A percentile compares a stretch with the other conserved stretches of the same genome.
phyloP scores from a whole-genome alignment of 2,113 vertebrate genomes.

The human region GRCh38 chr16:78958501-78959000 shows the following conservation, averaged over 20 bases:
- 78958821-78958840: neutral
- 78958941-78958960: neutral
- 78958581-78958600: neutral
- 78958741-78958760: neutral
- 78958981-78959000: neutral
- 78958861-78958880: neutral
- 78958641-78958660: neutral
- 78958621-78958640: neutral
- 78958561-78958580: slow-evolving; percentile 13
- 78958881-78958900: neutral
- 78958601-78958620: neutral
- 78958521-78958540: slow-evolving; percentile 70
- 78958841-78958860: neutral
- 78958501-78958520: slow-evolving; percentile 74
- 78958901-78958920: neutral
- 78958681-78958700: neutral
- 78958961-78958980: neutral
- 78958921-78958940: neutral
- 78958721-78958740: neutral
- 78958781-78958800: neutral
- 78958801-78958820: neutral
- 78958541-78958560: slow-evolving; percentile 63
- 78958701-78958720: neutral
- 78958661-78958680: no score
- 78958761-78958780: neutral